Base-by-base conservation (phyloP, 2,113 vertebrate species). In the Azemiops feae region DNA sequence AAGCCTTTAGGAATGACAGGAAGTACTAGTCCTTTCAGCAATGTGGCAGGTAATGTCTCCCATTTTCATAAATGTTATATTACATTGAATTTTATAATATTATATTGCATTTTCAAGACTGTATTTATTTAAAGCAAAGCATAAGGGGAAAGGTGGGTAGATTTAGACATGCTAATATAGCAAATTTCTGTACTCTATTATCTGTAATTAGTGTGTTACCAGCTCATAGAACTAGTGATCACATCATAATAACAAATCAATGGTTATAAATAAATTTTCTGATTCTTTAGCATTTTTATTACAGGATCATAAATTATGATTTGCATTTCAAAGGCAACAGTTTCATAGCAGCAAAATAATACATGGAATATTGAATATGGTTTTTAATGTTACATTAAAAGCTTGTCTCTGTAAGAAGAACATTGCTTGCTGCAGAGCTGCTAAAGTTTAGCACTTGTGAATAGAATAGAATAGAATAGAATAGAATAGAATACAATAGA, bases 1-100 rank as follows among this genome's bases (percentile, higher is more conserved):
- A 99, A 98, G 94, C 98, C 98, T 91, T 96, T 99, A 91, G 98
- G 97, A 94, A 97, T 97, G 64, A 96, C 98, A 60, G 98, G 98
- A 88, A 53, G 93, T 11, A 34, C 92, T 87, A 89, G 92, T 93
- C 69, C 93, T 87, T 88, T 95, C 45, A 91, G 85, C 47, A 91
- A 93, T 16, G 95, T 95, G 91, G 86, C 97, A 98, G 98, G 98
- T 99, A 98, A 97, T 54, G 27, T 18, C 1, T 60, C n/a, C 23
- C 5, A 64, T 90, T 22, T 1, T 93, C 89, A 64, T 47, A 93
- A 87, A 81, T 64, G 92, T 91, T 89, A 39, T 39, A 39, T 39
- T 93, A 4, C 7, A 22, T 7, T 74, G 4, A 91, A 91, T 3
- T 81, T 81, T 43, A 43, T 81, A 81, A 81, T 22, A 39, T 81